Evolutionary conservation across 2,888 invertebrate genomes (phyloP).

Genomic region (Dynastes maya): DNA sequence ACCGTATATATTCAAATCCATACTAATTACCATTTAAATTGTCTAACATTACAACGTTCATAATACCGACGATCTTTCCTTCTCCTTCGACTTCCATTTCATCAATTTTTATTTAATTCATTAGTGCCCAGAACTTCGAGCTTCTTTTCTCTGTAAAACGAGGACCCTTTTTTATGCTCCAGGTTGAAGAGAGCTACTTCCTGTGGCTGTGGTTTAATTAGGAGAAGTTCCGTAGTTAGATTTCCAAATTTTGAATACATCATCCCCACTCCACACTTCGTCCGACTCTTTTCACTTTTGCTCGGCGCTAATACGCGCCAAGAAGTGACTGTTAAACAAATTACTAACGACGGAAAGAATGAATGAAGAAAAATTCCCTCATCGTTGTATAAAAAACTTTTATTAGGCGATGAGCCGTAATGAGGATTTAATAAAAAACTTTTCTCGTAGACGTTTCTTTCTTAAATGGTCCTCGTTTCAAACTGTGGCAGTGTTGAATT

Average conservation of each 20-base stretch:
- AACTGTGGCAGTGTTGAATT: too few species aligned
- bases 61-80: constrained; percentile 6
- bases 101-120: constrained; percentile 46
- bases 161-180: constrained; percentile 19
- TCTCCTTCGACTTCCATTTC: constrained; percentile 16
- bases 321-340: constrained; percentile 15
- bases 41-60: constrained; percentile 18
- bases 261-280: neutral
- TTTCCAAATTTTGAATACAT: constrained; percentile 43
- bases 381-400: constrained; percentile 1
- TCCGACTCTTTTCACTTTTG: neutral
- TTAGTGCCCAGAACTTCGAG: constrained; percentile 22
- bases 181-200: constrained; percentile 40
- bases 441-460: too few species aligned
- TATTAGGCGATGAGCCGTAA: constrained; percentile 8
- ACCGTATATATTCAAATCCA: constrained; percentile 4
- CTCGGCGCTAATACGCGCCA: neutral
- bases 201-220: constrained; percentile 37
- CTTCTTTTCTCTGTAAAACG: constrained; percentile 9
- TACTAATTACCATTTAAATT: constrained; percentile 31
- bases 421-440: constrained; percentile 14
- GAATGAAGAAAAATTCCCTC: constrained; percentile 6
- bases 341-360: neutral
- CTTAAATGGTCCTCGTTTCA: too few species aligned
- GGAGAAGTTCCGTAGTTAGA: constrained; percentile 22